Conservation (phyloP, 2,888 invertebrate species). For the Seladonia tumulorum region DNA sequence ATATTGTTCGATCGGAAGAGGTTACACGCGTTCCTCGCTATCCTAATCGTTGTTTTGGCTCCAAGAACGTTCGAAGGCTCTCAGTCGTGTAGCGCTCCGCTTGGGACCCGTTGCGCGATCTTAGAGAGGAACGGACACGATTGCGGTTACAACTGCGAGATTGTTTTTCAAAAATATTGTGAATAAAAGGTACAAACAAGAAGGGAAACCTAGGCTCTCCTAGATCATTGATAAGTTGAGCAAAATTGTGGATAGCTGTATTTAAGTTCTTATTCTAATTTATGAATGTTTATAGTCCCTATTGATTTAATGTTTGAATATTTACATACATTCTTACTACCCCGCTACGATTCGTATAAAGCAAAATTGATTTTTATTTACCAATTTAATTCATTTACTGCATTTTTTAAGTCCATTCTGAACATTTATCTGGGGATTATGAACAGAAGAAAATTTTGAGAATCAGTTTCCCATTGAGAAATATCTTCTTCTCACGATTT, state of each 20-base stretch:
- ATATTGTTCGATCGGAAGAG: background rate
- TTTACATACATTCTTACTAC: too few relatives aligned
- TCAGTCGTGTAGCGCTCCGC: background rate
- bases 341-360: too few relatives aligned
- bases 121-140: background rate
- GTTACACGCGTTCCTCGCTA: background rate
- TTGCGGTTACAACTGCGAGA: background rate
- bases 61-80: background rate
- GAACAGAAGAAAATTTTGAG: too few relatives aligned
- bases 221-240: too few relatives aligned
- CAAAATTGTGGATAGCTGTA: too few relatives aligned
- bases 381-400: too few relatives aligned
- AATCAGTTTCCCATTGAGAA: background rate
- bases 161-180: background rate
- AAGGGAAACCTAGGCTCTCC: too few relatives aligned
- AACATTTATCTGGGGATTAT: too few relatives aligned
- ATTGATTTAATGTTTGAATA: too few relatives aligned
- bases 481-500: background rate
- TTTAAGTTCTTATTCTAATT: too few relatives aligned
- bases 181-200: background rate
- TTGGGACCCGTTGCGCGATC: background rate
- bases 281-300: too few relatives aligned
- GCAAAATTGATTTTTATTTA: too few relatives aligned
- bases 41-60: background rate
- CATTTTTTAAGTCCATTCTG: background rate